These are phyloP conservation scores for Papilio protenor DNA, from an alignment of 2,888 invertebrate species.

Conservation along the genomic window DNA sequence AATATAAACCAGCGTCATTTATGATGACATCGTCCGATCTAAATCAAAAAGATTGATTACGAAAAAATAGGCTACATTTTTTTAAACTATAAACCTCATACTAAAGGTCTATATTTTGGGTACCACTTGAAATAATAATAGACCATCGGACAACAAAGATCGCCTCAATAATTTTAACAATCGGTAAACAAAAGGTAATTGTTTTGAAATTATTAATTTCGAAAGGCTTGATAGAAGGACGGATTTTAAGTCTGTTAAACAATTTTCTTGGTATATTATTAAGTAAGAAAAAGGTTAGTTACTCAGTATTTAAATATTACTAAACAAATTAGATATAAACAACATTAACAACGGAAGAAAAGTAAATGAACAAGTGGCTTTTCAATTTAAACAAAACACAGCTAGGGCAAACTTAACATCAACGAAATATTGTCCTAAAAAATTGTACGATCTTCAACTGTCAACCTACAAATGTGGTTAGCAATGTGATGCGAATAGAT, in stretches of 20 bases:
- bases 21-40: neutral
- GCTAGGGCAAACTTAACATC: too few species aligned
- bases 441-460: too few species aligned
- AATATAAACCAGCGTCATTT: neutral
- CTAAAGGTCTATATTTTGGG: neutral
- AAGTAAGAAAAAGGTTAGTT: neutral
- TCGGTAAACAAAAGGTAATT: conserved; percentile 35
- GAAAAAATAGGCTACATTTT: neutral
- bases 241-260: conserved; percentile 24
- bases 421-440: too few species aligned
- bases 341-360: neutral
- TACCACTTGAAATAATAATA: neutral
- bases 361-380: too few species aligned
- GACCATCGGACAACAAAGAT: conserved; percentile 16
- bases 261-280: conserved; percentile 1
- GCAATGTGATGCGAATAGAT: neutral
- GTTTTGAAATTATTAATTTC: conserved; percentile 46
- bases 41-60: neutral
- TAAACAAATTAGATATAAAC: neutral
- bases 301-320: neutral
- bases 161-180: conserved; percentile 22
- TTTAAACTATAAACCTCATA: too few species aligned
- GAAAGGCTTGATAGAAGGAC: conserved; percentile 43
- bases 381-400: too few species aligned
- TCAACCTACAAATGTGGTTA: too few species aligned